phyloP scores from a whole-genome alignment of 2,113 vertebrate species.

The Merops nubicus region DNA sequence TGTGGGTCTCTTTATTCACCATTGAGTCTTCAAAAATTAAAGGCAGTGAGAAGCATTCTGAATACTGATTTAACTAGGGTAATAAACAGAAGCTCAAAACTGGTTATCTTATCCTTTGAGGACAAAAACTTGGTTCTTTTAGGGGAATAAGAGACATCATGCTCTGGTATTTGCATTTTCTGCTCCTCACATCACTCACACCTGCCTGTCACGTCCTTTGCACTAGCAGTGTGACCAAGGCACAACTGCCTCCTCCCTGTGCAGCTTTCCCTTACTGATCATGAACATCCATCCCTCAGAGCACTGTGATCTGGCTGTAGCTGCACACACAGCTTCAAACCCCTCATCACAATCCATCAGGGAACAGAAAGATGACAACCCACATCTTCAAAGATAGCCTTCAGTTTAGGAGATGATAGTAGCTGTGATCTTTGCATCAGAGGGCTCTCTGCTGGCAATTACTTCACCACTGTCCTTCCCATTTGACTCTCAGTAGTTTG shows the following conservation, averaged over 20 bases:
- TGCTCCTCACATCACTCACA: not conserved
- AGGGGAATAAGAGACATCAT: too few species aligned
- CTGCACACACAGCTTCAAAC: not conserved
- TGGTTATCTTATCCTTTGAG: too few species aligned
- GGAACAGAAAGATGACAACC: not conserved
- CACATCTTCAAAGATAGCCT: not conserved
- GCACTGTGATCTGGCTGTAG: not conserved
- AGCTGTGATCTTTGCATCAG: not conserved
- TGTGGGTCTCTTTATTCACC: too few species aligned
- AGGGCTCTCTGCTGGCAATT: not conserved
- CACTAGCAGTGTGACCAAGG: not conserved
- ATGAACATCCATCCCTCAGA: not conserved
- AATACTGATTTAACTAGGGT: too few species aligned
- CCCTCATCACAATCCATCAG: not conserved
- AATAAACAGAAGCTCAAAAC: too few species aligned
- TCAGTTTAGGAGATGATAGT: not conserved
- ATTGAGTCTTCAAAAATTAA: too few species aligned
- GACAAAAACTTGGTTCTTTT: too few species aligned
- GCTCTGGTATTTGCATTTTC: too few species aligned
- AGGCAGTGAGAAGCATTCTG: too few species aligned
- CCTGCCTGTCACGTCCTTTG: not conserved
- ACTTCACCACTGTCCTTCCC: not conserved
- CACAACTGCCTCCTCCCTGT: not conserved
- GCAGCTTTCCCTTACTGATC: not conserved
- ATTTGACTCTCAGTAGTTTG: not conserved